These are phyloP conservation scores for Onchidella celtica DNA, from an alignment of 2,888 invertebrate genomes.

Conservation along the genomic window DNA sequence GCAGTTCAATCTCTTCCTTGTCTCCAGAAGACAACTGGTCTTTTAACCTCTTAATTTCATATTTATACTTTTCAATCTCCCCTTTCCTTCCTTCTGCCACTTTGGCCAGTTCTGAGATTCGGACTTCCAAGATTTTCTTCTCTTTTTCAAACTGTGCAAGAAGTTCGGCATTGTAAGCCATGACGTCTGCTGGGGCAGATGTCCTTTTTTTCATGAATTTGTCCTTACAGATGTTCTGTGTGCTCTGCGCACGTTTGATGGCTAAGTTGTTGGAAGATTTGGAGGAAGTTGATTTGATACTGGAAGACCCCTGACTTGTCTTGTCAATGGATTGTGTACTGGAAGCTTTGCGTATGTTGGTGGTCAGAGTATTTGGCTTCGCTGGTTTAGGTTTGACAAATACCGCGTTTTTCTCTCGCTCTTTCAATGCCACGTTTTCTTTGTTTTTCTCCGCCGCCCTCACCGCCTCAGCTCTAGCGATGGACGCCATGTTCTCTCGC, in stretches of 20 bases:
- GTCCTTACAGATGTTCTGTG: constrained; percentile 78
- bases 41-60: constrained; percentile 80
- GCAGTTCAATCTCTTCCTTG: constrained; percentile 75
- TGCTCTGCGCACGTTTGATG: constrained; percentile 77
- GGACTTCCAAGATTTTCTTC: constrained; percentile 78
- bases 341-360: constrained; percentile 75
- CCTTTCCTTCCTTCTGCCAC: constrained; percentile 80
- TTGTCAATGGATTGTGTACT: constrained; percentile 78
- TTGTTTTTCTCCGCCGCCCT: constrained; percentile 64
- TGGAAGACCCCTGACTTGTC: constrained; percentile 54
- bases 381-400: constrained; percentile 68
- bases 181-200: constrained; percentile 76
- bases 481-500: constrained; percentile 26
- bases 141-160: constrained; percentile 80
- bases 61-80: constrained; percentile 81
- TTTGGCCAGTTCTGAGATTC: constrained; percentile 80
- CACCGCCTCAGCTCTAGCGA: constrained; percentile 36
- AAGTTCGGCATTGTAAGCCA: constrained; percentile 80
- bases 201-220: constrained; percentile 70
- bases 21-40: constrained; percentile 65
- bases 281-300: constrained; percentile 55
- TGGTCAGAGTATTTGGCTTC: constrained; percentile 60
- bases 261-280: constrained; percentile 49
- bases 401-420: constrained; percentile 62
- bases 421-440: constrained; percentile 66